A percentile compares a stretch with the other conserved stretches of the same genome.
phyloP scores from a whole-genome alignment of 37 sponge, comb jelly and placozoan genomes.

The Axinella damicornis region DNA sequence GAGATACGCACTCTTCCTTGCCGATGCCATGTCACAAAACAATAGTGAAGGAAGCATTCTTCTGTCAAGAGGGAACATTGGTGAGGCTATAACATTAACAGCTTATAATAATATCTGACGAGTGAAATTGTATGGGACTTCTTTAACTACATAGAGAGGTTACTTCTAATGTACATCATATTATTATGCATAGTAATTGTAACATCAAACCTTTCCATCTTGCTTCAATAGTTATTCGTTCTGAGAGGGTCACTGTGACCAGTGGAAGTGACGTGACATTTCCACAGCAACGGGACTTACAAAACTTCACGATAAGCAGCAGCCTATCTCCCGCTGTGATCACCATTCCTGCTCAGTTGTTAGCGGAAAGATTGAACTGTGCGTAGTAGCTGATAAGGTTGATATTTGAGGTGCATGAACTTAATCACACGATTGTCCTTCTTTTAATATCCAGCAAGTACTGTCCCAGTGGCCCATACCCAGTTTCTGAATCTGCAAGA shows the following conservation, averaged over 20 bases:
- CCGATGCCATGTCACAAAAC: neutral
- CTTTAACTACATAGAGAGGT: too few species aligned
- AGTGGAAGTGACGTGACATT: neutral
- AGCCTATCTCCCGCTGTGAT: neutral
- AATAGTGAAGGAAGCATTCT: neutral
- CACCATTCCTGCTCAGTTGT: neutral
- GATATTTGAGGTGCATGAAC: too few species aligned
- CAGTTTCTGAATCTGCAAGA: slow-evolving; percentile 16
- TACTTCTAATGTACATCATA: too few species aligned
- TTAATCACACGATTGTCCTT: too few species aligned
- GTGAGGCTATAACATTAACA: neutral
- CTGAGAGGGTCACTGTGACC: too few species aligned
- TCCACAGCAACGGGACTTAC: neutral
- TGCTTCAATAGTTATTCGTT: too few species aligned
- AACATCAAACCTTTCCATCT: too few species aligned
- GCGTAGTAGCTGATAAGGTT: neutral
- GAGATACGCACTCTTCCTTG: slow-evolving; percentile 35
- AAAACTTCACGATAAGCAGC: neutral
- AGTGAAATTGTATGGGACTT: too few species aligned
- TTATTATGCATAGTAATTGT: too few species aligned
- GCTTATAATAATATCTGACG: too few species aligned
- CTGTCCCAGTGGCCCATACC: slow-evolving; percentile 25
- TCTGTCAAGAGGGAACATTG: slow-evolving; percentile 1
- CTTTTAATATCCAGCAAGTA: neutral
- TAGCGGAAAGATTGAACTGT: neutral